Conservation (phyloP, 2,113 vertebrate genomes). For the Podarcis raffonei region DNA sequence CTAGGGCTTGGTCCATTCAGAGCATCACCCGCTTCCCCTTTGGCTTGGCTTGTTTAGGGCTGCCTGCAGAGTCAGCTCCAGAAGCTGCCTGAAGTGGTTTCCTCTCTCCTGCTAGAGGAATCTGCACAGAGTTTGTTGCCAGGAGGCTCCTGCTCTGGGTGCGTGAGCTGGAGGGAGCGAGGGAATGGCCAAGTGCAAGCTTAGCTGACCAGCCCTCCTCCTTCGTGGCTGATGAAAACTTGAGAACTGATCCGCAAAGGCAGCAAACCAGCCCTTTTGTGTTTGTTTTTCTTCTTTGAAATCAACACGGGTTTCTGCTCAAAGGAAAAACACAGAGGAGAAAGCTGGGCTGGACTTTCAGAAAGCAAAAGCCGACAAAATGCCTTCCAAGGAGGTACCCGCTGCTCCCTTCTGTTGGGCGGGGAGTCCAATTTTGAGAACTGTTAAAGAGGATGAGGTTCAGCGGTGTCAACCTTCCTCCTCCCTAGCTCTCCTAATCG, state of each 20-base stretch:
- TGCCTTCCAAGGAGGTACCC: background rate
- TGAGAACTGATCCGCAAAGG: background rate
- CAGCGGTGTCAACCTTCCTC: background rate
- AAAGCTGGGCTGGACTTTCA: background rate
- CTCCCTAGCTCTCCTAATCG: background rate
- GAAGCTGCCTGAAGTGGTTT: background rate
- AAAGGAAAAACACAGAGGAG: background rate
- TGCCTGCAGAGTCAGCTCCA: background rate
- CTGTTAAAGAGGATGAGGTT: background rate
- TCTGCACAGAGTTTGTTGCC: background rate
- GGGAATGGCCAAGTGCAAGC: background rate
- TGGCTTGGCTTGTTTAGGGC: background rate
- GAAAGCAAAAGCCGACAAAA: background rate
- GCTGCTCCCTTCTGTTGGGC: background rate
- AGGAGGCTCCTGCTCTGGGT: background rate
- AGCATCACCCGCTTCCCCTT: background rate
- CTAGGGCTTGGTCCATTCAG: slow-evolving; percentile 13
- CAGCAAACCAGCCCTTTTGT: background rate
- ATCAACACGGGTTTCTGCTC: background rate
- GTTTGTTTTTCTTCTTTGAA: background rate
- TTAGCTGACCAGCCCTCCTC: background rate
- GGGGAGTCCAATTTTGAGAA: background rate
- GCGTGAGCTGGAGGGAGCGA: background rate
- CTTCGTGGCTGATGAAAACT: background rate
- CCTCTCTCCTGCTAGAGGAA: background rate